Conservation (phyloP, 2,113 vertebrate species). For the Beaufortia kweichowensis region DNA sequence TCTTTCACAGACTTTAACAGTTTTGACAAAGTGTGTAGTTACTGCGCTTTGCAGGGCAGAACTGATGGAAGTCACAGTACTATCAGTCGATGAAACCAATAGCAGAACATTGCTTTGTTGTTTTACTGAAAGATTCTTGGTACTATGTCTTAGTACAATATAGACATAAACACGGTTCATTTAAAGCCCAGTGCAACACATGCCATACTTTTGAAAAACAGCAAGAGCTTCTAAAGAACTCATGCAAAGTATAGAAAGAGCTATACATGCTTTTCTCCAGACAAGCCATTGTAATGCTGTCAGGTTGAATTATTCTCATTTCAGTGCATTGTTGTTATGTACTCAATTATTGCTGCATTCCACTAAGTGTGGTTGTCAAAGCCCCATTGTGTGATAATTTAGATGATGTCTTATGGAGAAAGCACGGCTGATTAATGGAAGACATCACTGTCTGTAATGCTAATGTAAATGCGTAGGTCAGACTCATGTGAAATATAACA, state of each 20-base stretch:
- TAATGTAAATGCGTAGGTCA: background rate
- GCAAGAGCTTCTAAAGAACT: background rate
- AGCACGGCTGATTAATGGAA: constrained; percentile 39
- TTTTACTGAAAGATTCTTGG: background rate
- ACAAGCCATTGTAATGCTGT: constrained; percentile 24
- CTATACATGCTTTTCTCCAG: constrained; percentile 12
- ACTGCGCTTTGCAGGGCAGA: too few species aligned
- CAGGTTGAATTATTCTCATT: constrained; percentile 40
- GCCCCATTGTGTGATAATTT: constrained; percentile 35
- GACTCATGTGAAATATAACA: constrained; percentile 53
- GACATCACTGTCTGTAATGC: constrained; percentile 26
- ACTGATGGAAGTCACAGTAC: too few species aligned
- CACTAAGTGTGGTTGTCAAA: constrained; percentile 32
- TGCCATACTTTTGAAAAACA: background rate
- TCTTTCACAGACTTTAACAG: too few species aligned
- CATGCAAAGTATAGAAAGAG: background rate
- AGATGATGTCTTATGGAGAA: constrained; percentile 31
- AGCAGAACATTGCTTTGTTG: too few species aligned
- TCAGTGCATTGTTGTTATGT: constrained; percentile 35
- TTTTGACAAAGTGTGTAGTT: too few species aligned
- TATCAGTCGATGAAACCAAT: background rate
- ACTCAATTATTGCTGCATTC: constrained; percentile 32
- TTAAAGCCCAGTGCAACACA: background rate
- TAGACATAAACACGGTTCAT: background rate
- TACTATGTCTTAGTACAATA: background rate